Percentiles rank a stretch among this genome's conserved stretches.
These are phyloP conservation scores for Catamblyrhynchus diadema DNA, from an alignment of 2,797 vertebrate species.

Conservation along the genomic window DNA sequence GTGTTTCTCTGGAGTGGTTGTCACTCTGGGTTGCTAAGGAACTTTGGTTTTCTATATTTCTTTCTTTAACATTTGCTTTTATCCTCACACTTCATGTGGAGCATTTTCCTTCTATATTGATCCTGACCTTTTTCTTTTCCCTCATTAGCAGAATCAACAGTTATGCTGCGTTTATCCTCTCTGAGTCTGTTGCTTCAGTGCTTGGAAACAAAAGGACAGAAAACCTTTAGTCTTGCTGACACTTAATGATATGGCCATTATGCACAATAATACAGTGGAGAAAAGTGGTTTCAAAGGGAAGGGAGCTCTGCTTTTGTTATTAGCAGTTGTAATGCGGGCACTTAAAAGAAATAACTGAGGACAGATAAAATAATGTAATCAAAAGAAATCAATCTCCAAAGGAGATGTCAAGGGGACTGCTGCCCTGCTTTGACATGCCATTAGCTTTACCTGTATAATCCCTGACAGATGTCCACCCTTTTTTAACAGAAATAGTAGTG, in stretches of 20 bases:
- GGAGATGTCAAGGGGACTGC: background rate
- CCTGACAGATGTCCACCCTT: background rate
- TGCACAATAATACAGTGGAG: background rate
- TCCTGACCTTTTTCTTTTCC: conserved; percentile 30
- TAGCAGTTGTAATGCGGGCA: background rate
- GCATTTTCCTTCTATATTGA: background rate
- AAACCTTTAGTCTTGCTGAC: background rate
- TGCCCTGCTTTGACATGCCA: background rate
- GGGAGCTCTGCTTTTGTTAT: background rate
- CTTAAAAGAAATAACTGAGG: background rate
- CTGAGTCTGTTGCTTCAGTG: background rate
- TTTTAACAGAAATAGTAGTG: background rate
- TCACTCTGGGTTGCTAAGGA: conserved; percentile 22
- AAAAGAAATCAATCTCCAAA: background rate
- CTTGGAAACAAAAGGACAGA: background rate
- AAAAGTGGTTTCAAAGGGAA: background rate
- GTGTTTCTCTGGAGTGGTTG: background rate
- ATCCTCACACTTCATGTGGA: background rate
- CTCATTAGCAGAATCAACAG: conserved; percentile 30
- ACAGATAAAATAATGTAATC: background rate
- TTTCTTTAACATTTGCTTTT: conserved; percentile 17
- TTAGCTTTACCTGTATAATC: background rate
- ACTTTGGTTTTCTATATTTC: background rate
- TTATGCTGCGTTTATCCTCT: background rate
- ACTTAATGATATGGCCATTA: conserved; percentile 15